Evolutionary conservation across 1,140 invertebrate species (phyloP).

Genomic region (Pristionchus pacificus): DNA sequence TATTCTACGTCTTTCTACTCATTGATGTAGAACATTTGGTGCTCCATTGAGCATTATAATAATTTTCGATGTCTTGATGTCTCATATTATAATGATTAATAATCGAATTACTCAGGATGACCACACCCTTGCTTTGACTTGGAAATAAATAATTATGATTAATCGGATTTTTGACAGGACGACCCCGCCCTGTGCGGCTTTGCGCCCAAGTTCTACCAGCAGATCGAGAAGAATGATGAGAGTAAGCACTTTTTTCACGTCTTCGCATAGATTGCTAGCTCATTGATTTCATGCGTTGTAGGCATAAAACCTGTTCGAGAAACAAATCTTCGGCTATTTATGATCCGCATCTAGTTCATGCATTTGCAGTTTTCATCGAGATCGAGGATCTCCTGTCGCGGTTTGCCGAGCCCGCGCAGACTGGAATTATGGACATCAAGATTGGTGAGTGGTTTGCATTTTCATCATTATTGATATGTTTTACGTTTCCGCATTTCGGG

Average conservation of each 20-base stretch:
- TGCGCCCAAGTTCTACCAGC: slow-evolving; percentile 79
- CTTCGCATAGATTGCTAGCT: no score
- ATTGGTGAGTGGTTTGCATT: slow-evolving; percentile 70
- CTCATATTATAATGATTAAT: neutral
- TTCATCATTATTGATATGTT: neutral
- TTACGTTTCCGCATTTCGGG: neutral
- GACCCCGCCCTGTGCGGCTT: slow-evolving; percentile 71
- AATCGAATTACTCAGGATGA: no score
- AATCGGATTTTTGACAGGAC: slow-evolving; percentile 55
- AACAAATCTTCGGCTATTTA: no score
- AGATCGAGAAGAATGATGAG: slow-evolving; percentile 79
- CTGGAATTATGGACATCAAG: slow-evolving; percentile 84
- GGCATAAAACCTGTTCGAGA: no score
- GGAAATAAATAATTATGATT: no score
- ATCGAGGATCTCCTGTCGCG: slow-evolving; percentile 79
- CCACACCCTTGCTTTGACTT: no score
- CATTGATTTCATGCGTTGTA: no score
- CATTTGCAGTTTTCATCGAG: slow-evolving; percentile 71
- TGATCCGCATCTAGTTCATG: no score
- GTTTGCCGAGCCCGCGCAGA: slow-evolving; percentile 70
- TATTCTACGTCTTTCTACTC: no score
- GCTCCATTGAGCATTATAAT: no score
- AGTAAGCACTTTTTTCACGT: slow-evolving; percentile 59
- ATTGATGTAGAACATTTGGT: no score
- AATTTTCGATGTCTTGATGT: no score